These are phyloP conservation scores for Todiramphus chloris DNA, from an alignment of 2,113 vertebrate species.

Conservation along the genomic window DNA sequence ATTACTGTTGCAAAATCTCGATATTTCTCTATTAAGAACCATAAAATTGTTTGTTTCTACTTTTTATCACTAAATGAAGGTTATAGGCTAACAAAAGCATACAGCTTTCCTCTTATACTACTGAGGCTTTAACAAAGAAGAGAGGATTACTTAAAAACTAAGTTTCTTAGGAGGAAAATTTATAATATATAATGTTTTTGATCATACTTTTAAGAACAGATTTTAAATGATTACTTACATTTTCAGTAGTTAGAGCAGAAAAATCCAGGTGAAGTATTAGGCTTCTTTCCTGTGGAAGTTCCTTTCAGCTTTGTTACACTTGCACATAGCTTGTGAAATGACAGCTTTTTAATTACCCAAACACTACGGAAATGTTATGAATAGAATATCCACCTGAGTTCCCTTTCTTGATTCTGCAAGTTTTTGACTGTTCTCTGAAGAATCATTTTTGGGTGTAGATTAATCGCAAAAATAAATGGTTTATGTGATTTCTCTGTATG, in stretches of 20 bases:
- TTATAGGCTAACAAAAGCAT: neutral
- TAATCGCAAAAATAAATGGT: neutral
- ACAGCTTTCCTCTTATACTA: neutral
- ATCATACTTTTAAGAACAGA: neutral
- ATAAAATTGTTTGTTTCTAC: neutral
- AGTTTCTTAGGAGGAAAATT: neutral
- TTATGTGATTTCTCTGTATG: neutral
- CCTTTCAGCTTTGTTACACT: neutral
- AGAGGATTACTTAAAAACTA: neutral
- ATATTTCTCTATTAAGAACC: neutral
- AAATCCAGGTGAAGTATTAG: neutral
- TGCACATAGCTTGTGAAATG: neutral
- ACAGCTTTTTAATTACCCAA: neutral
- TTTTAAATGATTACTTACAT: fast-evolving
- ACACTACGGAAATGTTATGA: neutral
- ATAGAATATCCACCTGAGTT: neutral
- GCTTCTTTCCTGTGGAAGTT: fast-evolving
- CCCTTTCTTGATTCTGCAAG: neutral
- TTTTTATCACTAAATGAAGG: neutral
- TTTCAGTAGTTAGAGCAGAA: neutral
- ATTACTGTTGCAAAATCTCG: neutral
- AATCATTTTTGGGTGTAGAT: neutral
- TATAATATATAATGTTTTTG: neutral
- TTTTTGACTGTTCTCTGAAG: neutral
- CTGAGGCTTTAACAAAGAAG: neutral